Percentiles rank a stretch among this genome's conserved stretches.
Evolutionary conservation across 1,140 invertebrate species (phyloP).

Genomic region (Dinoponera quadriceps): DNA sequence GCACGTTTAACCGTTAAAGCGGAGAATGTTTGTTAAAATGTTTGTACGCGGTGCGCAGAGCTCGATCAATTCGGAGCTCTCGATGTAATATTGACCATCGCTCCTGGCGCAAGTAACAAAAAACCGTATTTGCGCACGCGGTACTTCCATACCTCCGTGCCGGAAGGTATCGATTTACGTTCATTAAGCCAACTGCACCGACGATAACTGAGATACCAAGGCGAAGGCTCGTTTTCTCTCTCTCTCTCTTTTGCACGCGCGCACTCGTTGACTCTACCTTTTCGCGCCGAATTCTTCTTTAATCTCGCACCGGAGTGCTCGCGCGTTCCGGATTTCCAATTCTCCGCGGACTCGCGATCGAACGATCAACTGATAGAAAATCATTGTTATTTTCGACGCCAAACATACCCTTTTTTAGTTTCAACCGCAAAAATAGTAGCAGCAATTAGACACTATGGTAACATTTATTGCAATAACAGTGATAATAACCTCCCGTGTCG

Average conservation of each 20-base stretch:
- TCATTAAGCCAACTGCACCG: constrained; percentile 46
- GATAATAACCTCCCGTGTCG: no score
- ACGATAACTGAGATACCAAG: constrained; percentile 47
- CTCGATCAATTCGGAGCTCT: constrained; percentile 54
- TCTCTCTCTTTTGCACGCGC: no score
- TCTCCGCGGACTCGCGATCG: constrained; percentile 2
- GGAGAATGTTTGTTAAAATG: constrained; percentile 56
- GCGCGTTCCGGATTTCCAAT: neutral
- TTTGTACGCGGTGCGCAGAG: constrained; percentile 43
- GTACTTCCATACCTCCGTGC: constrained; percentile 46
- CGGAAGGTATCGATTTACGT: constrained; percentile 58
- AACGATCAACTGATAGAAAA: constrained; percentile 27
- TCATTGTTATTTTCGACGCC: neutral
- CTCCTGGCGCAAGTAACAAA: constrained; percentile 57
- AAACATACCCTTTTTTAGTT: no score
- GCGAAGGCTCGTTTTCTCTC: neutral
- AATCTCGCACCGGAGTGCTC: constrained; percentile 19
- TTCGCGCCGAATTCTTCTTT: constrained; percentile 36
- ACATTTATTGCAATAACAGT: no score
- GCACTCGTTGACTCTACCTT: constrained; percentile 48
- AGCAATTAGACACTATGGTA: no score
- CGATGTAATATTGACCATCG: constrained; percentile 57
- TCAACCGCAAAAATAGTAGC: no score
- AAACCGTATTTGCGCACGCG: constrained; percentile 55
- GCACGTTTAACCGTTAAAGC: constrained; percentile 43